Conservation (phyloP, 2,888 invertebrate species). For the Flexamia atlantica region DNA sequence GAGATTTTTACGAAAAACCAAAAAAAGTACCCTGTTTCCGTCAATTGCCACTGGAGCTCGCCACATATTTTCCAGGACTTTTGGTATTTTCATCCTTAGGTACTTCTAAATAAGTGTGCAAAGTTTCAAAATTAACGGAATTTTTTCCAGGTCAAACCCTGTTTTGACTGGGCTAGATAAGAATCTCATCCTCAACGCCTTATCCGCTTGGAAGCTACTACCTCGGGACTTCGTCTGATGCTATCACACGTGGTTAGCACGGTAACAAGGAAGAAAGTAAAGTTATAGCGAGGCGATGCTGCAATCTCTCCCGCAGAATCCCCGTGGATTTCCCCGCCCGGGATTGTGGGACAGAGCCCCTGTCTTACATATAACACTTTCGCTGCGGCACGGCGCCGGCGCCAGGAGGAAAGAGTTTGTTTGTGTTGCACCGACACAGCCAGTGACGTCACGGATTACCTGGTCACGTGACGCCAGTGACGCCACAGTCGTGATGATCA, state of each 20-base stretch:
- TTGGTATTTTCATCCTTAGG: too few species aligned
- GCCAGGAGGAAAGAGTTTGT: neutral
- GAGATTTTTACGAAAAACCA: too few species aligned
- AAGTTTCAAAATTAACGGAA: too few species aligned
- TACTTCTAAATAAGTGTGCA: too few species aligned
- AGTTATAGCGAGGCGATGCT: neutral
- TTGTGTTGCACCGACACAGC: neutral
- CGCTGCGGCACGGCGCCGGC: neutral
- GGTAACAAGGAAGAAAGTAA: neutral
- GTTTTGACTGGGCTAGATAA: too few species aligned
- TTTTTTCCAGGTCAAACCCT: too few species aligned
- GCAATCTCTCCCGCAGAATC: constrained; percentile 10
- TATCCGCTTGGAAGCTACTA: neutral
- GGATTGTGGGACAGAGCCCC: neutral
- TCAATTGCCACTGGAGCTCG: too few species aligned
- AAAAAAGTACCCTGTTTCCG: too few species aligned
- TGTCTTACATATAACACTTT: constrained; percentile 10
- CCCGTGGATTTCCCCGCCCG: too few species aligned
- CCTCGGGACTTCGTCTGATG: neutral
- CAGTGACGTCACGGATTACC: neutral
- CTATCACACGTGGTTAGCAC: neutral
- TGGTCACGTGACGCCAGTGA: neutral
- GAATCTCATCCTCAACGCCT: too few species aligned
- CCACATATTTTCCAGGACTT: too few species aligned
- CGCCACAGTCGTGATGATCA: too few species aligned